Evolutionary conservation across 2,113 vertebrate genomes (phyloP).

Genomic region (Tragelaphus imberbis): DNA sequence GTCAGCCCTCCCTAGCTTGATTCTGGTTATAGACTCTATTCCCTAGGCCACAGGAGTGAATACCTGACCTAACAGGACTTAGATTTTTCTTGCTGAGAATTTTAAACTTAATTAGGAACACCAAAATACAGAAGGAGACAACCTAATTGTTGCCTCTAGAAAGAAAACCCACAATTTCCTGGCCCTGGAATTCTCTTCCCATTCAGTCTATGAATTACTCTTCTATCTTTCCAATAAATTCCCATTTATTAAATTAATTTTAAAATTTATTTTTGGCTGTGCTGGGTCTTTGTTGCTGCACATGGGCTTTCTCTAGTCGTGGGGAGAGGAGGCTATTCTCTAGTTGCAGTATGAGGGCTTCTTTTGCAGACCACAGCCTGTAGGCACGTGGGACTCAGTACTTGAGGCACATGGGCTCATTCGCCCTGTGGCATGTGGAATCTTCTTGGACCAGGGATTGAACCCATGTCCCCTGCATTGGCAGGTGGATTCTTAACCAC

Average conservation of each 20-base stretch:
- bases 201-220: background rate
- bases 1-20: background rate
- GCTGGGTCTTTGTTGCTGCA: background rate
- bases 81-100: background rate
- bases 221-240: background rate
- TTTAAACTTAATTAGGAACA: background rate
- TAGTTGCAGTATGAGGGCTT: background rate
- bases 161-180: background rate
- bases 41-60: background rate
- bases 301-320: background rate
- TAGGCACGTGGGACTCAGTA: background rate
- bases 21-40: background rate
- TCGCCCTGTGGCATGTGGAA: accelerated
- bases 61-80: background rate
- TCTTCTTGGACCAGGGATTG: background rate
- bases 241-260: background rate
- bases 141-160: background rate
- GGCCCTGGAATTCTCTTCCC: background rate
- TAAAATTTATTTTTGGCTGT: background rate
- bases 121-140: background rate
- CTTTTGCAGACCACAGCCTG: background rate
- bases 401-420: background rate
- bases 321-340: background rate
- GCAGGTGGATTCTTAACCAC: background rate
- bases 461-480: background rate